Evolutionary conservation across 1,140 invertebrate species (phyloP).

Genomic region (Lanistes nyassanus): DNA sequence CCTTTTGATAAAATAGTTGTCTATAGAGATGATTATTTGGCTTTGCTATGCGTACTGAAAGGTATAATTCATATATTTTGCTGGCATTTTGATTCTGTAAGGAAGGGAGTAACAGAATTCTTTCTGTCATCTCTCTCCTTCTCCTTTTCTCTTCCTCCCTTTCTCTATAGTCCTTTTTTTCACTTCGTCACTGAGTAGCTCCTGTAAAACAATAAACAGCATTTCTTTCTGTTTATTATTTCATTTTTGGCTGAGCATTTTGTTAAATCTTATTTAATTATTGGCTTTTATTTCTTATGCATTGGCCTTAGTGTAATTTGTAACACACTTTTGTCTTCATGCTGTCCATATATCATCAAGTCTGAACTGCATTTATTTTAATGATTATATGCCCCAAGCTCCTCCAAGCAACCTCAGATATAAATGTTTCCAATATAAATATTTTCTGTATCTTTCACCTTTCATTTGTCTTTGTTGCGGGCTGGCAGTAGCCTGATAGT

Average conservation of each 20-base stretch:
- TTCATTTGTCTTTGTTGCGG: background rate
- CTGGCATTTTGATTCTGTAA: too few species aligned
- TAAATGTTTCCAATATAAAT: background rate
- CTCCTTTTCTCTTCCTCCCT: slow-evolving; percentile 1
- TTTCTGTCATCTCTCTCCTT: background rate
- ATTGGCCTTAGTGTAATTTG: background rate
- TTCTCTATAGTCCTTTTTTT: background rate
- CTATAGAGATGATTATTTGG: too few species aligned
- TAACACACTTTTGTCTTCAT: background rate
- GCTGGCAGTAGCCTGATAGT: background rate
- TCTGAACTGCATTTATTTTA: background rate
- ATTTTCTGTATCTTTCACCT: background rate
- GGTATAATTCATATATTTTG: too few species aligned
- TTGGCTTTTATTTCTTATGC: background rate
- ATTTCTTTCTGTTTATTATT: background rate
- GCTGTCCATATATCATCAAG: background rate
- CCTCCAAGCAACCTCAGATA: background rate
- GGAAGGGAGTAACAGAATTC: too few species aligned
- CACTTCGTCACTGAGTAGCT: background rate
- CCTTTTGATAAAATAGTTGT: too few species aligned
- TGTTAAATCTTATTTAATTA: background rate
- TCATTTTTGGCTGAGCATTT: background rate
- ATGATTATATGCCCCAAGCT: background rate
- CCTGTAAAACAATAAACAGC: background rate
- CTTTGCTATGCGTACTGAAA: too few species aligned